Evolutionary conservation across 2,113 vertebrate species (phyloP), one percentile per base, ranked within the genome.

Genomic region (Odontesthes bonariensis): DNA sequence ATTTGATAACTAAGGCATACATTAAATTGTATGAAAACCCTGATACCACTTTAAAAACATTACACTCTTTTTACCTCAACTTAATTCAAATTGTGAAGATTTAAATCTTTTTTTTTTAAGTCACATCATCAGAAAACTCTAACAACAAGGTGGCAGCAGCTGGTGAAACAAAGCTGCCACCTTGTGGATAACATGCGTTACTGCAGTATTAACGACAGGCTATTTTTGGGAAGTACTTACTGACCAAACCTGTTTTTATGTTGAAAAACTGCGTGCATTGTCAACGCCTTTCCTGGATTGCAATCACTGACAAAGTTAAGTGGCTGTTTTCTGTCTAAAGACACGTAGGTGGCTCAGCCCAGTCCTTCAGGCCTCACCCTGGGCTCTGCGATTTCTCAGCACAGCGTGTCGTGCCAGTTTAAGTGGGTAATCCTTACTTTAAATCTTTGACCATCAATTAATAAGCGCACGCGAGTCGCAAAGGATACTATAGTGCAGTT

Each of bases 401-500:
- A 2, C 22, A 64, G 27, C 32, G 44, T 2, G 49, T 22, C 11
- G 38, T 3, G 14, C 31, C 31, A 33, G 44, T 69, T 47, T 27
- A 70, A 47, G 19, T 52, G n/a, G 31, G 31, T 19, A 33, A 63
- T 73, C 52, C 61, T n/a, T 20, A 19, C 0, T 52, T 13, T 20
- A 3, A 42, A 33, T 20, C 1, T 10, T 0, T 2, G 8, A 33
- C 52, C 32, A 47, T 9, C 20, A 16, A 53, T 0, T 13, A 62
- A 72, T 0, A 7, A 16, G n/a, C 23, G 5, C 19, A 23, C 0
- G 11, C 22, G 10, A 46, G 35, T 44, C 8, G 1, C 3, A 70
- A 95, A 97, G 96, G 97, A 98, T 99, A 98, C 95, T 86, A 94
- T 92, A 23, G 92, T 51, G 89, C 97, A 98, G 35, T 93, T 94